phyloP scores from a whole-genome alignment of 2,797 vertebrate species.

The Danio kyathit region DNA sequence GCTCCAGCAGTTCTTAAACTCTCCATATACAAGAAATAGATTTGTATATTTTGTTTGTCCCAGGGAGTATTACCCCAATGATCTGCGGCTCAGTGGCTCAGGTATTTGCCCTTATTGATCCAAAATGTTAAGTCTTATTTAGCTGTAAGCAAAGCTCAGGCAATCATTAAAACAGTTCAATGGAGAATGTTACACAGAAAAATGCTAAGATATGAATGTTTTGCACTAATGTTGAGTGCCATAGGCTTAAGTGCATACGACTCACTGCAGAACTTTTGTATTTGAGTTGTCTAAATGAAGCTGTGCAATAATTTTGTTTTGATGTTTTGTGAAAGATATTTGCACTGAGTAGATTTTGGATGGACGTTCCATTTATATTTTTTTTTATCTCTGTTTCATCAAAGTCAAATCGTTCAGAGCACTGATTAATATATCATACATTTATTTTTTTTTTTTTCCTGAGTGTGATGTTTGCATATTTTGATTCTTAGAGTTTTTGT shows the following conservation, averaged over 20 bases:
- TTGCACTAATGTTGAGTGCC: constrained; percentile 21
- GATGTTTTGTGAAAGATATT: neutral
- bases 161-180: neutral
- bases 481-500: neutral
- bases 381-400: neutral
- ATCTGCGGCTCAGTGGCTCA: neutral
- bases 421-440: constrained; percentile 1
- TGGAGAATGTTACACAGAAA: constrained; percentile 19
- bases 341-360: constrained; percentile 15
- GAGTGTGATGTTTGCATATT: neutral
- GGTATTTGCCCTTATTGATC: neutral
- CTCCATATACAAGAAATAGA: neutral
- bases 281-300: constrained; percentile 23
- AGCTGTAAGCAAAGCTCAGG: neutral
- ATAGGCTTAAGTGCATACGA: neutral
- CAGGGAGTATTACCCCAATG: constrained; percentile 1
- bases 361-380: neutral
- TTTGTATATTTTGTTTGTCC: neutral
- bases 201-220: constrained; percentile 18
- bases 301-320: constrained; percentile 37
- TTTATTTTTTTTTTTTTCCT: neutral
- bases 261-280: constrained; percentile 5
- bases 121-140: neutral
- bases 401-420: constrained; percentile 3
- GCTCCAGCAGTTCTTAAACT: neutral